These are phyloP conservation scores for Aurelia sp. DNA, from an alignment of 30 jellyfish, hydroid and myxozoan genomes.

Conservation along the genomic window DNA sequence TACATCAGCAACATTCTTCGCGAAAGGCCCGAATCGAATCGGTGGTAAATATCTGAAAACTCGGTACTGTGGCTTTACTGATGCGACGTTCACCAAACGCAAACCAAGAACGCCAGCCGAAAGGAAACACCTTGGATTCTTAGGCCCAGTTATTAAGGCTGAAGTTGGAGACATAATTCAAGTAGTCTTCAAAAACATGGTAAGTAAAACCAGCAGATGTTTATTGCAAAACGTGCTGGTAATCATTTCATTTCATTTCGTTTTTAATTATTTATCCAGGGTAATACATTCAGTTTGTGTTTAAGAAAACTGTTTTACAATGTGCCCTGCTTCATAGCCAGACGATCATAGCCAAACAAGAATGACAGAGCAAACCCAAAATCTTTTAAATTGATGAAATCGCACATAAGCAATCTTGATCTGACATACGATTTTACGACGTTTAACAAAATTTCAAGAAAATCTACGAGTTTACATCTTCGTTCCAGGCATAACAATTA, in stretches of 20 bases:
- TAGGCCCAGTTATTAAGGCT: slow-evolving; percentile 74
- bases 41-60: slow-evolving; percentile 76
- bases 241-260: too few species aligned
- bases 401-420: too few species aligned
- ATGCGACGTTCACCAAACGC: slow-evolving; percentile 31
- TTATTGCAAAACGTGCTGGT: background rate
- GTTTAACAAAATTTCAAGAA: too few species aligned
- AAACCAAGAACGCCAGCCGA: slow-evolving; percentile 12
- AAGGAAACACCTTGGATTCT: slow-evolving; percentile 47
- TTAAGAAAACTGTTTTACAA: too few species aligned
- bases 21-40: slow-evolving; percentile 48
- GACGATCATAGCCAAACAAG: background rate
- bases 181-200: slow-evolving; percentile 57
- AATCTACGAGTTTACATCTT: too few species aligned
- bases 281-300: too few species aligned
- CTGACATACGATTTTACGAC: too few species aligned
- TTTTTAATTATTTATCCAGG: too few species aligned
- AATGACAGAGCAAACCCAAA: background rate
- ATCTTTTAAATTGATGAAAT: too few species aligned
- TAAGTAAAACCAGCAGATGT: background rate
- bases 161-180: slow-evolving; percentile 69
- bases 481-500: too few species aligned
- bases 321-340: too few species aligned
- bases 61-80: slow-evolving; percentile 48
- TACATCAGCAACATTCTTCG: slow-evolving; percentile 40